Conservation (phyloP, 1,140 invertebrate genomes). For the Halictus rubicundus region DNA sequence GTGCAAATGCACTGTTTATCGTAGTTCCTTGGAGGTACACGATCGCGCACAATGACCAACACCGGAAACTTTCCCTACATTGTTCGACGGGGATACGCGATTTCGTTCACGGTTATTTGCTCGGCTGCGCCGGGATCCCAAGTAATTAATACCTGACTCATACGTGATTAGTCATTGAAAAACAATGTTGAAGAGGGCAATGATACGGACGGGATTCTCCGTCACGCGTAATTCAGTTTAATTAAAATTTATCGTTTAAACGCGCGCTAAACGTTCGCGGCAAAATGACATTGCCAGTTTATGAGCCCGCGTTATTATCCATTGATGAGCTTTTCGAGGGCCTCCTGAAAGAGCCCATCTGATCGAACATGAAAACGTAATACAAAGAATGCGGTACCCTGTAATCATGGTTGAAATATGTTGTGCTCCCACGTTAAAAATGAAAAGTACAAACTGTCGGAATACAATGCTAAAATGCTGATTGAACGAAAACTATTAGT, state of each 20-base stretch:
- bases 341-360: neutral
- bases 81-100: neutral
- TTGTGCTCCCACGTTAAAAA: too few relatives aligned
- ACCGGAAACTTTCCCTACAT: neutral
- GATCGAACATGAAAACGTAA: neutral
- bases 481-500: too few relatives aligned
- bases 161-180: constrained; percentile 42
- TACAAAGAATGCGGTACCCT: neutral
- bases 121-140: neutral
- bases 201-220: constrained; percentile 16
- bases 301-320: neutral
- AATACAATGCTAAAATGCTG: too few relatives aligned
- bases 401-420: neutral
- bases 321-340: neutral
- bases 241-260: constrained; percentile 40
- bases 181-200: constrained; percentile 30
- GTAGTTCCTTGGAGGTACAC: neutral
- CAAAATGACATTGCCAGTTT: constrained; percentile 11
- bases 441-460: too few relatives aligned
- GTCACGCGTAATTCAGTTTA: constrained; percentile 14
- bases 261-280: constrained; percentile 11
- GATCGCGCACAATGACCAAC: neutral
- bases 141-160: constrained; percentile 35
- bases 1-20: neutral
- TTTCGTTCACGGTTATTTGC: constrained; percentile 27